A percentile compares a stretch with the other conserved stretches of the same genome.
Evolutionary conservation across 2,113 vertebrate genomes (phyloP).

Genomic region (Silurus asotus): DNA sequence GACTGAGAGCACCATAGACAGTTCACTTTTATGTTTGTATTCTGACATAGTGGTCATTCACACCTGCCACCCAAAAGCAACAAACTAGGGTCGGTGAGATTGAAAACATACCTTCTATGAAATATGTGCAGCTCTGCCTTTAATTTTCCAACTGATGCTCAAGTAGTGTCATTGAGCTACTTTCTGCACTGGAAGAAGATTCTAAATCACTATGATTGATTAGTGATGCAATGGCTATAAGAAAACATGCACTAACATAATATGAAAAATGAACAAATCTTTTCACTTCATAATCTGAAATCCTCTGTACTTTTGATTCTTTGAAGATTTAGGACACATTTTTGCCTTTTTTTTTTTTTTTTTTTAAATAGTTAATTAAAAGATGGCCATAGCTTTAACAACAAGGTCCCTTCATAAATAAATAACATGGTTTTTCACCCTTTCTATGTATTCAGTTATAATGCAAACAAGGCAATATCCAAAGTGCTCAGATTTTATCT

Average conservation of each 20-base stretch:
- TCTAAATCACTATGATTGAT: neutral
- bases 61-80: neutral
- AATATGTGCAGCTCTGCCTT: neutral
- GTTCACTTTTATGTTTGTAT: neutral
- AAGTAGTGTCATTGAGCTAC: neutral
- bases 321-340: neutral
- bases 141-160: neutral
- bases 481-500: conserved; percentile 36
- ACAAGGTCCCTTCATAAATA: neutral
- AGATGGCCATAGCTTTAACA: neutral
- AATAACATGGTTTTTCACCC: neutral
- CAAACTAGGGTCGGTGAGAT: neutral
- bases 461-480: conserved; percentile 8
- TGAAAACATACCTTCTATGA: neutral
- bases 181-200: neutral
- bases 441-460: neutral
- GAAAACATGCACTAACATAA: neutral
- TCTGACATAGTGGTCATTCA: neutral
- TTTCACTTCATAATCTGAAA: neutral
- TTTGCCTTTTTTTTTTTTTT: neutral
- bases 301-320: neutral
- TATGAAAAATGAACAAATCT: neutral
- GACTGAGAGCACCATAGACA: neutral
- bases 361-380: conserved; percentile 14
- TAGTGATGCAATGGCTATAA: neutral